Conservation (phyloP, 2,113 vertebrate species). For the Leptosomus discolor region DNA sequence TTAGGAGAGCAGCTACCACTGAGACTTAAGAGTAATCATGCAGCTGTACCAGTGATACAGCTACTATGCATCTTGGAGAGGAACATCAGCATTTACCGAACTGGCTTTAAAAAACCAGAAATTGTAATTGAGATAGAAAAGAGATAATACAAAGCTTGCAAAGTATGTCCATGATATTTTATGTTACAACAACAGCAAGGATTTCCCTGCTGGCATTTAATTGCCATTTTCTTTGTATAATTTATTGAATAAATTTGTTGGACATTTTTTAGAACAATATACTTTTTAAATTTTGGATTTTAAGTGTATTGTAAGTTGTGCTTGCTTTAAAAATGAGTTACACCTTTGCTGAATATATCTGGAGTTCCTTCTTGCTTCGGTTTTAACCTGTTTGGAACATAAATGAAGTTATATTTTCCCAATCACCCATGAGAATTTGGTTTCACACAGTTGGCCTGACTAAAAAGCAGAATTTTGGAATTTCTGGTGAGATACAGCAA, state of each 20-base stretch:
- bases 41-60: conserved; percentile 14
- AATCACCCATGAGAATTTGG: not conserved
- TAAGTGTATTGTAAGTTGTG: not conserved
- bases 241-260: not conserved
- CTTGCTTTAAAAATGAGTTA: not conserved
- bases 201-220: not conserved
- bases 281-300: not conserved
- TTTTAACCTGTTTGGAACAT: not conserved
- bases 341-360: not conserved
- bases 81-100: not conserved
- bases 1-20: conserved; percentile 65
- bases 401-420: not conserved
- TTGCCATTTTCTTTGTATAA: not conserved
- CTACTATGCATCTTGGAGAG: not conserved
- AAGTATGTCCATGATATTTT: not conserved
- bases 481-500: not conserved
- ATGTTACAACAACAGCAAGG: not conserved
- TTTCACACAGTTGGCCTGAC: not conserved
- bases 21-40: conserved; percentile 63
- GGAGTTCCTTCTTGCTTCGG: not conserved
- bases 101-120: not conserved
- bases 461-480: not conserved
- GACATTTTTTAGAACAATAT: not conserved
- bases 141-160: not conserved
- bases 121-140: not conserved